Evolutionary conservation across 2,888 invertebrate genomes (phyloP).

Genomic region (Calliphora vomitoria): DNA sequence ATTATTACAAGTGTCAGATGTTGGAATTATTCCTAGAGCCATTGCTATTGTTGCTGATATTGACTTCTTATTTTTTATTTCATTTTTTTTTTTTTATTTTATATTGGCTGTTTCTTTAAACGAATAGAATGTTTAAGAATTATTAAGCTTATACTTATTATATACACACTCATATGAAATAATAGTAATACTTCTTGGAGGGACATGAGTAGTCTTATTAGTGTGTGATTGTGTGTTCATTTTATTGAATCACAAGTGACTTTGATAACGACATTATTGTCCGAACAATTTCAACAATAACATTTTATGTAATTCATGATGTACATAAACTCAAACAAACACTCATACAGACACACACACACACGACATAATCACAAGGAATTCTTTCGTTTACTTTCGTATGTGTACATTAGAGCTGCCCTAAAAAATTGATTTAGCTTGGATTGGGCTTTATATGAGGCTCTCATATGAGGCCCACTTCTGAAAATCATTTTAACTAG

Average conservation of each 20-base stretch:
- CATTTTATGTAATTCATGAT: not conserved
- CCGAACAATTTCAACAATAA: slow-evolving; percentile 13
- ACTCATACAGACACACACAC: not conserved
- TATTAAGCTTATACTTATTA: not conserved
- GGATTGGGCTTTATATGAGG: no score
- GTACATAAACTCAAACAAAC: no score
- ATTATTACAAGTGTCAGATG: slow-evolving; percentile 83
- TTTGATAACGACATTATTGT: slow-evolving; percentile 65
- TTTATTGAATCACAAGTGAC: slow-evolving; percentile 45
- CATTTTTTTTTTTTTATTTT: not conserved
- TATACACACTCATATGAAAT: no score
- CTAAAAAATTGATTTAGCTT: no score
- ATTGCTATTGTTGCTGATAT: not conserved
- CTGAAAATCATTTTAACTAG: no score
- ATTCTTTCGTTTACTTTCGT: no score
- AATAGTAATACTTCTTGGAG: no score
- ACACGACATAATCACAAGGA: not conserved
- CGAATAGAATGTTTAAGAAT: not conserved
- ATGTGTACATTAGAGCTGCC: no score
- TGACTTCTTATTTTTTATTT: not conserved
- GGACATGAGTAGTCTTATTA: not conserved
- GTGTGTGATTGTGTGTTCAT: not conserved
- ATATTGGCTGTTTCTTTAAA: not conserved
- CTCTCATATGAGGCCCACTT: no score
- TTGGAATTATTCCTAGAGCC: slow-evolving; percentile 68